Conservation (phyloP, 2,888 invertebrate genomes). For the Ochropleura leucogaster region DNA sequence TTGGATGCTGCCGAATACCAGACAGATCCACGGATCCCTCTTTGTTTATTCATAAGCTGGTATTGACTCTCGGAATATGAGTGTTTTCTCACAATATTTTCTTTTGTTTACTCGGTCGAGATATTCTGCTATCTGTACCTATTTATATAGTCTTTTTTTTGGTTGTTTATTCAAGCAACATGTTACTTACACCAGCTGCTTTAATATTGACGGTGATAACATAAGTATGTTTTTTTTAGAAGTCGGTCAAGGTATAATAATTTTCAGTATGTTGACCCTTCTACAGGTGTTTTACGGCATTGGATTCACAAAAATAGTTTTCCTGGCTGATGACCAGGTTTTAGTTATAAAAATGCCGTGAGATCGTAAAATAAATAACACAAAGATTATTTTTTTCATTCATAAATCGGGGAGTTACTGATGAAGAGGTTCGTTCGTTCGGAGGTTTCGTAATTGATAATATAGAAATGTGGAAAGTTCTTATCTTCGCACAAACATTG, state of each 20-base stretch:
- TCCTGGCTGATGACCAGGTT: constrained; percentile 41
- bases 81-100: constrained; percentile 31
- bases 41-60: constrained; percentile 60
- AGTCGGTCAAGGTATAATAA: constrained; percentile 46
- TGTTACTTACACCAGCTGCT: background rate
- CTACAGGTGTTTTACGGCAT: constrained; percentile 36
- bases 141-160: background rate
- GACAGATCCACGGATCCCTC: constrained; percentile 38
- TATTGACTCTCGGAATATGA: constrained; percentile 43
- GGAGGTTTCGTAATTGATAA: background rate
- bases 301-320: constrained; percentile 36
- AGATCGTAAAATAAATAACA: background rate
- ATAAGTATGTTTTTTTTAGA: constrained; percentile 20
- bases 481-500: background rate
- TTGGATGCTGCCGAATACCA: constrained; percentile 53
- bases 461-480: background rate
- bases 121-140: constrained; percentile 28
- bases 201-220: constrained; percentile 13
- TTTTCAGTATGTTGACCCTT: constrained; percentile 53
- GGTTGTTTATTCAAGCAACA: background rate
- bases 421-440: background rate
- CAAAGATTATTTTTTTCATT: constrained; percentile 15
- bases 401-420: background rate
- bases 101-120: constrained; percentile 43
- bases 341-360: constrained; percentile 10